Base-by-base conservation (phyloP, 1,140 invertebrate genomes). In the Caenorhabditis remanei region DNA sequence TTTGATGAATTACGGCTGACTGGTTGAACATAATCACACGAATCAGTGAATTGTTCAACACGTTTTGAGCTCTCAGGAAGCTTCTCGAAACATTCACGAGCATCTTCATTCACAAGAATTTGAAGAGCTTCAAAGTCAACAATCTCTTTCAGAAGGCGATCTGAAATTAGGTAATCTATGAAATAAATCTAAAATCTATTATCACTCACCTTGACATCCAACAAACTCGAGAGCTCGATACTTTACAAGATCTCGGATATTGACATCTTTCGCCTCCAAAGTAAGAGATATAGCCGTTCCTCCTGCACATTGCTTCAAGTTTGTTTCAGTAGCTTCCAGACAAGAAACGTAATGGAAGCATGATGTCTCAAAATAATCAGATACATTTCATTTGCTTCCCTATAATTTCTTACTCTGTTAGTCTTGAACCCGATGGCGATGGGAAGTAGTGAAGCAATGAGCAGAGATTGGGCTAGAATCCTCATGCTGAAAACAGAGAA, bases 301-400 rank as follows among this genome's bases (percentile, higher is more conserved):
- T 61, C 83, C 83, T 58, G 83, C 83, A 50, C 83, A 84, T 50
- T 84, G 83, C 83, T 84, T 84, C 55, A 84, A 21, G 16, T 84
- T 58, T 0, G 83, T 53, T 50, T 84, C 55, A 14, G 55, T 58
- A 21, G 83, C 58, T 50, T 84, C 83, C 83, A 84, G 32, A 84
- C 83, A 84, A 16, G 83, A 84, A 13, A 84, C 58, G 24, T 84
- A 84, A 13, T 84, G 83, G 24, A 84, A 84, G 58, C 83, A 84
- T 24, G 83, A 84, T 58, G 83, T 84, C 83, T 84, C 8, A 19
- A 84, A 61, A 84, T 32, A 21, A 11, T 32, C 4, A 32, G 13
- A 13, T 32, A 19, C 14, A 11, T 63, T 21, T 7, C 3, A 21
- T 32, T 4, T 13, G 5, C 32, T 32, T 63, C 24, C 24, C 24